Evolutionary conservation across 1,140 invertebrate genomes (phyloP).

Genomic region (Pseudomyrmex concolor): DNA sequence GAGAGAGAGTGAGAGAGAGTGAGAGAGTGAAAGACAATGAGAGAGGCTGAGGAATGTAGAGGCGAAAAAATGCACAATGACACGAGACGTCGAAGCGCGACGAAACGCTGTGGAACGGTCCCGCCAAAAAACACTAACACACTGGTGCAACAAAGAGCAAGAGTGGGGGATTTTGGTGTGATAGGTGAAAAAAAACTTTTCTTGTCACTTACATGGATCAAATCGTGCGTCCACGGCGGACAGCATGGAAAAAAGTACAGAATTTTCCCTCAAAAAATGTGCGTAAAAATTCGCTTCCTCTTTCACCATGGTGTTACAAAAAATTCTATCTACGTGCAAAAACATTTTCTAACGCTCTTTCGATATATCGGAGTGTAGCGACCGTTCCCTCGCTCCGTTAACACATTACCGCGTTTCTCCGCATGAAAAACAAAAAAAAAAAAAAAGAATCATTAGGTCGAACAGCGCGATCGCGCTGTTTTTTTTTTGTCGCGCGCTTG

Average conservation of each 20-base stretch:
- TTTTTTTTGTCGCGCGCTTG: not conserved
- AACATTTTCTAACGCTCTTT: slow-evolving; percentile 58
- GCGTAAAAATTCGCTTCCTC: slow-evolving; percentile 77
- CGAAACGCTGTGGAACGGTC: slow-evolving; percentile 63
- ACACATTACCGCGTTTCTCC: not conserved
- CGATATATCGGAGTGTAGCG: slow-evolving; percentile 21
- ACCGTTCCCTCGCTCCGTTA: slow-evolving; percentile 32
- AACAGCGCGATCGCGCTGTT: not conserved
- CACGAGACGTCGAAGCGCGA: slow-evolving; percentile 73
- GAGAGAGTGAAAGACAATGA: too few relatives aligned
- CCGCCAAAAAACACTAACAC: slow-evolving; percentile 71
- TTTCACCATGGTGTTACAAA: slow-evolving; percentile 76
- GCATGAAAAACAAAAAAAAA: not conserved
- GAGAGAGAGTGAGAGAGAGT: not conserved
- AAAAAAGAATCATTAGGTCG: not conserved
- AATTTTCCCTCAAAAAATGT: slow-evolving; percentile 83
- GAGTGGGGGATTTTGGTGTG: slow-evolving; percentile 68
- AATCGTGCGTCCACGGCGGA: slow-evolving; percentile 82
- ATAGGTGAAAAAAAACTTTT: slow-evolving; percentile 83
- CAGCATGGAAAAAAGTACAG: slow-evolving; percentile 84
- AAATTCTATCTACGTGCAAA: slow-evolving; percentile 80
- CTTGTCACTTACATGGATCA: slow-evolving; percentile 84
- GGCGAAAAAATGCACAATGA: slow-evolving; percentile 66
- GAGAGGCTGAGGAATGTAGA: slow-evolving; percentile 32
- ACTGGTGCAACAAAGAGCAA: slow-evolving; percentile 73